Conservation (phyloP, 2,888 invertebrate genomes). For the Cantharis nigra region DNA sequence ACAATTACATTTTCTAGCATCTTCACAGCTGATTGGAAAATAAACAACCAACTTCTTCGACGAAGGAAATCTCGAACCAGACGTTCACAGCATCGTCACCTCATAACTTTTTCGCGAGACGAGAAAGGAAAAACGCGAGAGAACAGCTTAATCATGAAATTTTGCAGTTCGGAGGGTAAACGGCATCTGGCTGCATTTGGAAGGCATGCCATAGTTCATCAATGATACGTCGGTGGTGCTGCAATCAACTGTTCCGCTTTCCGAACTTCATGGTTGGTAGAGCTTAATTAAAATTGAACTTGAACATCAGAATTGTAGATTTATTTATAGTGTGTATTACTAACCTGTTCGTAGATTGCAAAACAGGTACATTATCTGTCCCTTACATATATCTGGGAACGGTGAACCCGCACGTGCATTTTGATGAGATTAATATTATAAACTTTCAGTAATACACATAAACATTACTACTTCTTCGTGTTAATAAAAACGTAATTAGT, state of each 20-base stretch:
- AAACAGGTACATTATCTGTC: constrained; percentile 13
- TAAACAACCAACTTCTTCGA: neutral
- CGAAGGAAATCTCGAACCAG: neutral
- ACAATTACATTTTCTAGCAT: too few relatives aligned
- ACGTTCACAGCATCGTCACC: too few relatives aligned
- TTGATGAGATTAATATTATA: neutral
- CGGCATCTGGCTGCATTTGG: neutral
- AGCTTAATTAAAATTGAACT: constrained; percentile 37
- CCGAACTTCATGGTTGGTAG: constrained; percentile 31
- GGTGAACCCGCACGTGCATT: constrained; percentile 17
- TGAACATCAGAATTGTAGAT: constrained; percentile 37
- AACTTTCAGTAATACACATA: neutral
- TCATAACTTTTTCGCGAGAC: neutral
- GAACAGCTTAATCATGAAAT: neutral
- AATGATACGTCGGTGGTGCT: constrained; percentile 22
- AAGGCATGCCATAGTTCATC: constrained; percentile 5
- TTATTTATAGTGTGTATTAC: constrained; percentile 26
- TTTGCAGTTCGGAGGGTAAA: neutral
- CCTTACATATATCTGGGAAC: constrained; percentile 12
- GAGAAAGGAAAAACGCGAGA: neutral
- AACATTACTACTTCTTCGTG: neutral
- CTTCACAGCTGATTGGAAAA: too few relatives aligned
- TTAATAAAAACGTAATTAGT: neutral
- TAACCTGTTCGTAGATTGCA: constrained; percentile 13
- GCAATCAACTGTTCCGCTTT: constrained; percentile 22